phyloP scores from a whole-genome alignment of 2,113 vertebrate species.

The Pachyramphus minor region DNA sequence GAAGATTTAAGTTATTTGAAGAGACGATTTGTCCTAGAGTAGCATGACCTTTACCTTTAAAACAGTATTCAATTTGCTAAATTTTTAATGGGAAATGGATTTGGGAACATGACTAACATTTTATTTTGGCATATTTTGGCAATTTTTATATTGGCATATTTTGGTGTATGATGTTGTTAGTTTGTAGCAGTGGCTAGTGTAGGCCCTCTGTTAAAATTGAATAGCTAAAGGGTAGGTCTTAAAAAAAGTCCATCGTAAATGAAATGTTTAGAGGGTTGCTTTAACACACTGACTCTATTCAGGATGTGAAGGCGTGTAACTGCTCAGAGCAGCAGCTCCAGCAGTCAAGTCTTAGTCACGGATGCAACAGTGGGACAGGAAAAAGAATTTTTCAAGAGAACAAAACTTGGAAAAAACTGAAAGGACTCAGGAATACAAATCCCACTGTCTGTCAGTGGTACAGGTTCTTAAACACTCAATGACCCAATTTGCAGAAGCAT shows the following conservation, averaged over 20 bases:
- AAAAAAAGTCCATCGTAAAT: background rate
- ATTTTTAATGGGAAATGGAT: background rate
- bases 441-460: background rate
- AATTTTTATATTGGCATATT: background rate
- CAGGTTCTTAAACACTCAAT: background rate
- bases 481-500: constrained; percentile 18
- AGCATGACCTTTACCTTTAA: background rate
- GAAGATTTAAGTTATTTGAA: background rate
- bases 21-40: background rate
- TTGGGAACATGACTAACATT: background rate
- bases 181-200: background rate
- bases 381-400: background rate
- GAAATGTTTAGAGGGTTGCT: background rate
- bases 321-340: background rate
- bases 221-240: background rate
- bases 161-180: background rate
- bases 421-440: background rate
- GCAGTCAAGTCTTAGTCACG: background rate
- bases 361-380: background rate
- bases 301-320: background rate
- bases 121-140: background rate
- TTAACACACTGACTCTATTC: background rate
- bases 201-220: background rate
- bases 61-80: background rate
- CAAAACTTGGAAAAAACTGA: background rate